Evolutionary conservation across 1,140 invertebrate genomes (phyloP), one percentile per base, ranked within the genome.

Genomic region (Pogonomyrmex californicus): DNA sequence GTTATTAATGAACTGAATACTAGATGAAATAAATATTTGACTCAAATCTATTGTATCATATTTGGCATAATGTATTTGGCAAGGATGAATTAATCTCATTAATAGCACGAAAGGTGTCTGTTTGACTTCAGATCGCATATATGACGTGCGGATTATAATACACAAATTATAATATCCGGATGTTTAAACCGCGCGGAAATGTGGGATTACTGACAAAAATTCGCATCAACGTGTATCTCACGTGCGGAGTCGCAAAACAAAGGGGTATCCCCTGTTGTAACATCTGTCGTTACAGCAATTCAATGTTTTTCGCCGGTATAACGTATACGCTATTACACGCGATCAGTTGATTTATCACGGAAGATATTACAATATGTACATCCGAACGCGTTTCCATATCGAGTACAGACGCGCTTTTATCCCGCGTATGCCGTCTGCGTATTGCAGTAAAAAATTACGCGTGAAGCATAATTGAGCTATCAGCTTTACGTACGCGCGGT

Each of bases 301-400:
- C 41, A 73, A 56, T 23, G 41, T 78, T 88, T 91, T 90, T 85
- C 75, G 88, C 79, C 83, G 81, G 83, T 83, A 56, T 81, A 66
- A 82, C 70, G 44, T 76, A 23, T 23, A 7, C 56, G 56, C 66
- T 75, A 66, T 86, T 76, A 56, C 41, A 49, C n/a, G 36, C 65
- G 60, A 77, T 85, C 82, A 86, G 56, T 86, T 81, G 63, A 81
- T 86, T 82, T 82, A 83, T 70, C 49, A 60, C 17, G 30, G 30
- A 83, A 70, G 44, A 68, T 73, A 87, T 78, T 87, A 76, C 60
- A 63, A 68, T 86, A 75, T 75, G 49, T 76, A 86, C 60, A n/a
- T 86, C 47, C 47, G 36, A 49, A 66, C 23, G n/a, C 60, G 54
- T 60, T 62, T 82, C 14, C 36, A 82, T 82, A 60, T 70, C 41